Conservation (phyloP, 2,113 vertebrate species). For the Strix aluco region DNA sequence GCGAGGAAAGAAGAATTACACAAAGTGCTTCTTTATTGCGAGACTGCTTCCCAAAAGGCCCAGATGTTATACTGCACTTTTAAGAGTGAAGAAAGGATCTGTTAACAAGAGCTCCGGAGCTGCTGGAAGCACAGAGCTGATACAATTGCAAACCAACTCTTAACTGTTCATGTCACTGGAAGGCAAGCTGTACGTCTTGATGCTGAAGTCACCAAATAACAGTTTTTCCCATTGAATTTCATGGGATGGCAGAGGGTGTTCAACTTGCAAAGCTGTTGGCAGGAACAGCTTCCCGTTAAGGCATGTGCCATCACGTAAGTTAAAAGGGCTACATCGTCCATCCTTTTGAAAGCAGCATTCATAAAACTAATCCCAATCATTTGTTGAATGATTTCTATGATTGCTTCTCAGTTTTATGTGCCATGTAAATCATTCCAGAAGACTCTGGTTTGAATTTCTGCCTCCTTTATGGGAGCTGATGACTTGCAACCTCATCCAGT, state of each 20-base stretch:
- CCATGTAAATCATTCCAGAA: conserved; percentile 40
- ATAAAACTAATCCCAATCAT: conserved; percentile 55
- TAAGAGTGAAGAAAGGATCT: conserved; percentile 74
- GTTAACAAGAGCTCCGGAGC: conserved; percentile 63
- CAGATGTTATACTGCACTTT: conserved; percentile 73
- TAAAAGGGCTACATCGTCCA: neutral
- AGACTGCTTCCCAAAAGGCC: conserved; percentile 69
- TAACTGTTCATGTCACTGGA: conserved; percentile 29
- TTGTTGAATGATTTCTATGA: conserved; percentile 41
- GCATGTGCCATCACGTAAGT: neutral
- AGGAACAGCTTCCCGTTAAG: neutral
- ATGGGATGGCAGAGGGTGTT: neutral
- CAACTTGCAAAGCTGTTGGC: neutral
- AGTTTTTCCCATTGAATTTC: neutral
- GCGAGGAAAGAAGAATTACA: conserved; percentile 68
- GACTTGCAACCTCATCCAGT: conserved; percentile 30
- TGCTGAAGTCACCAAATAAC: neutral
- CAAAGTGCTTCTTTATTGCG: conserved; percentile 67
- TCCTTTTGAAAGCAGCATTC: conserved; percentile 5
- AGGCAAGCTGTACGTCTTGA: neutral
- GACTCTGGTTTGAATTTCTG: conserved; percentile 55
- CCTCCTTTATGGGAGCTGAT: conserved; percentile 29
- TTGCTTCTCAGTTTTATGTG: conserved; percentile 43
- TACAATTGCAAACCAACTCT: conserved; percentile 54
- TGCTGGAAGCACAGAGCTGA: conserved; percentile 48